Conservation (phyloP, 1,140 invertebrate species). For the Maniola jurtina region DNA sequence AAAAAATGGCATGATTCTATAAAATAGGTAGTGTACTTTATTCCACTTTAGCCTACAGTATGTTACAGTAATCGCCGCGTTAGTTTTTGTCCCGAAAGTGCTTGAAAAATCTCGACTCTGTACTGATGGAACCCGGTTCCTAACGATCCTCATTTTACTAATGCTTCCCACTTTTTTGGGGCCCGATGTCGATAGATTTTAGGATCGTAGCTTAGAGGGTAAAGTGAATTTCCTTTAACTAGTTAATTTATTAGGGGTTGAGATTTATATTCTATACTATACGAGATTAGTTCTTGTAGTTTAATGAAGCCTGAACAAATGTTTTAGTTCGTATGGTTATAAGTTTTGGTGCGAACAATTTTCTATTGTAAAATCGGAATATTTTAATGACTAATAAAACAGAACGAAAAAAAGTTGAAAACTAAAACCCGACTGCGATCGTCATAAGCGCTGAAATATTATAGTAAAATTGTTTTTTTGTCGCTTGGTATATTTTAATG, state of each 20-base stretch:
- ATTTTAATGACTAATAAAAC: too few relatives aligned
- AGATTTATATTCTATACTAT: conserved; percentile 5
- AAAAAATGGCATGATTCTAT: too few relatives aligned
- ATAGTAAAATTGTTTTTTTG: too few relatives aligned
- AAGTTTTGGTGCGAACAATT: too few relatives aligned
- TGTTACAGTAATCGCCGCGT: conserved; percentile 19
- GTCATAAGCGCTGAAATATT: too few relatives aligned
- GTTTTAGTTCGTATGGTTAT: too few relatives aligned
- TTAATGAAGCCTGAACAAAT: background rate
- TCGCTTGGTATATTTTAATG: too few relatives aligned
- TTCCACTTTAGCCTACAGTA: conserved; percentile 8
- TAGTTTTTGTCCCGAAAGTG: conserved; percentile 25
- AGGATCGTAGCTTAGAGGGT: background rate
- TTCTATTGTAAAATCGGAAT: too few relatives aligned
- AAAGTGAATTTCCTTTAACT: conserved; percentile 6
- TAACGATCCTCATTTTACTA: conserved; percentile 28
- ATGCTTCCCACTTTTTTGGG: conserved; percentile 21
- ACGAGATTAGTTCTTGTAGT: background rate
- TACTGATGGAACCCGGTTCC: conserved; percentile 20
- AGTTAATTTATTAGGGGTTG: conserved; percentile 1
- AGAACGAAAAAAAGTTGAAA: too few relatives aligned
- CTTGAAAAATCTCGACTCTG: conserved; percentile 28
- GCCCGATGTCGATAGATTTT: conserved; percentile 17
- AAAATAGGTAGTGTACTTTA: background rate
- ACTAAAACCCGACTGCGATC: too few relatives aligned